Base-by-base conservation (phyloP, 2,888 invertebrate species). In the Dynastes maya region DNA sequence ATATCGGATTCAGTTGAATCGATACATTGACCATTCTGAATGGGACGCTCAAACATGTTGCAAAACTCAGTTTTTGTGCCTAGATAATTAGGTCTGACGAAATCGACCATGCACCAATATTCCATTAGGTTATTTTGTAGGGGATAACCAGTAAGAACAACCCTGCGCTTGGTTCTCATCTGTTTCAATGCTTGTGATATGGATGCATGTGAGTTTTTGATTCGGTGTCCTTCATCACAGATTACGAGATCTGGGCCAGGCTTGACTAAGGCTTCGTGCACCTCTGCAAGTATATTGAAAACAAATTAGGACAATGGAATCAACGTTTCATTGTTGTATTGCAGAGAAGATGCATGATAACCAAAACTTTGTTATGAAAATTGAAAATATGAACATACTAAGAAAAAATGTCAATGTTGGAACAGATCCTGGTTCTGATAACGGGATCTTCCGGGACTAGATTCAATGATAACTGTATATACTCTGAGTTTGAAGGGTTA, bases 71-170 rank as follows among this genome's bases (percentile, higher is more conserved):
- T 96, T 88, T 98, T 97, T 29, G 96, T 96, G 79, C 99, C 99
- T 55, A 99, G 91, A 89, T 97, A 99, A 90, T 98, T 98, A 0
- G 99, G 99, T 29, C 99, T 92, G 0, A 99, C 98, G 89, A 99
- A 99, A 88, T 99, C 98, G 0, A 98, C 98, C 98, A 98, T 98
- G 87, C 98, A 98, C 98, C 98, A 98, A 88, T 98, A 98, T 87
- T 97, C 98, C 77, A 97, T 90, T 22, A 99, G 90, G 88, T 99
- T 99, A 88, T 99, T 99, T 89, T 99, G 99, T 11, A 99, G 90
- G 0, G 99, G 99, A 90, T 99, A 99, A 2, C 99, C 99, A 2
- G 99, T 99, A 40, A 99, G 90, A 0, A 99, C 99, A 16, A 99
- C 95, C 81, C 99, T 92, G 16, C 99, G 92, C 86, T 97, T 96